Conservation (phyloP, 2,797 vertebrate species). For the Choloepus didactylus region DNA sequence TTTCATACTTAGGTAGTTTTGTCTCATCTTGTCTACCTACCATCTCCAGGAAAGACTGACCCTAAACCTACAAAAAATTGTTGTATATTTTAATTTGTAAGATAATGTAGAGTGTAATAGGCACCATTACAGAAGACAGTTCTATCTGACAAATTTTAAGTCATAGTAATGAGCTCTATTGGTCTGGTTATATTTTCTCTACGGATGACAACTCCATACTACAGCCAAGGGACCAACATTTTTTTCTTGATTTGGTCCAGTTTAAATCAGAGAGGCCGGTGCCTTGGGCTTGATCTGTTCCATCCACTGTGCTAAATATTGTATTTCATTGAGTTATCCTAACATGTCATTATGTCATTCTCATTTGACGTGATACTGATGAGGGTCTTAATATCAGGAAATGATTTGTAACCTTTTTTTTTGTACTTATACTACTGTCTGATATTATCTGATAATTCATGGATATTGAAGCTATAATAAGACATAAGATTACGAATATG, state of each 20-base stretch:
- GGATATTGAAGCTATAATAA: constrained; percentile 25
- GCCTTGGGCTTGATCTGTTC: not conserved
- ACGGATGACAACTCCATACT: not conserved
- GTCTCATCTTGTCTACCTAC: not conserved
- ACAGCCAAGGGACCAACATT: not conserved
- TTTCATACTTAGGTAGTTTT: constrained; percentile 44
- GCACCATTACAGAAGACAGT: not conserved
- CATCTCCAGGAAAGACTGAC: constrained; percentile 3
- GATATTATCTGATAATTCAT: constrained; percentile 19
- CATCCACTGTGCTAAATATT: not conserved
- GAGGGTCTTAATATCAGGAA: constrained; percentile 33
- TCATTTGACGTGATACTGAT: not conserved
- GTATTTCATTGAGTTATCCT: constrained; percentile 14
- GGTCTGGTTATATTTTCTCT: constrained; percentile 2
- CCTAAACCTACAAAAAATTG: not conserved
- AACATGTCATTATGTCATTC: not conserved
- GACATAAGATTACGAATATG: not conserved
- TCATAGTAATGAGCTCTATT: not conserved
- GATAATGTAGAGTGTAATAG: not conserved
- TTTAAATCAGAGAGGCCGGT: constrained; percentile 60
- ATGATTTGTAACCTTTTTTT: not conserved
- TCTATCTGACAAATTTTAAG: not conserved
- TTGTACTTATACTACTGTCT: not conserved
- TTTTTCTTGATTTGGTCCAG: constrained; percentile 40
- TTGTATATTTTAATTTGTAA: constrained; percentile 58